phyloP scores from a whole-genome alignment of 2,888 invertebrate species.

The Nesidiocoris tenuis region DNA sequence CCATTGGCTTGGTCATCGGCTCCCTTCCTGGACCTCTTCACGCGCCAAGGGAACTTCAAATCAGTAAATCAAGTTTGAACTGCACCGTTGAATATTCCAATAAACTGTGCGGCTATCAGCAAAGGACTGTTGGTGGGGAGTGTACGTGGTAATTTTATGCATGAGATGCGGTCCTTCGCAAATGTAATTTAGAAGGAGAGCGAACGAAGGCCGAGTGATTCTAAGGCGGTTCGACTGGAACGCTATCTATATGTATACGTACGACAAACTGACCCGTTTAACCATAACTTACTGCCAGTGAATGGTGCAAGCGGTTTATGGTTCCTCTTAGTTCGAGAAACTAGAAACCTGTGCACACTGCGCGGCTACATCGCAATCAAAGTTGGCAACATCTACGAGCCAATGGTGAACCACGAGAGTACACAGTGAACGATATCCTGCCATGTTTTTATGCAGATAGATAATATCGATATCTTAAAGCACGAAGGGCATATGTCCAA shows the following conservation, averaged over 20 bases:
- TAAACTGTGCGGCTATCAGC: slow-evolving; percentile 19
- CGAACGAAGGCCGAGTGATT: neutral
- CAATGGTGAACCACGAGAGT: too few relatives aligned
- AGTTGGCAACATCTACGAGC: too few relatives aligned
- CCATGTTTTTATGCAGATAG: too few relatives aligned
- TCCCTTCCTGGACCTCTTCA: too few relatives aligned
- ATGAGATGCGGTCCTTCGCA: slow-evolving; percentile 38
- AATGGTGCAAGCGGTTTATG: neutral
- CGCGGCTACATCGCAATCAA: too few relatives aligned
- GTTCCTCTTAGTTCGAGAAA: neutral
- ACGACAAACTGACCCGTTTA: neutral
- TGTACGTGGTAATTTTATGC: slow-evolving; percentile 26
- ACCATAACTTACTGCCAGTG: neutral
- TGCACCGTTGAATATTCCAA: slow-evolving; percentile 7
- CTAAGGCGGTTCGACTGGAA: neutral
- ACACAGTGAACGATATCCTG: too few relatives aligned
- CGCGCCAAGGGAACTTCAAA: too few relatives aligned
- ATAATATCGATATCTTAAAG: too few relatives aligned
- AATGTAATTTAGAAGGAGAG: slow-evolving; percentile 30
- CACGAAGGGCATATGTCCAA: too few relatives aligned
- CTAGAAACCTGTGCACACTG: too few relatives aligned
- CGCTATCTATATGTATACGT: neutral
- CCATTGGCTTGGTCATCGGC: too few relatives aligned
- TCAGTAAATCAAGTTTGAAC: neutral
- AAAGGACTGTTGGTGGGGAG: neutral